Base-by-base conservation (phyloP, 2,888 invertebrate species). In the Erebia palarica region DNA sequence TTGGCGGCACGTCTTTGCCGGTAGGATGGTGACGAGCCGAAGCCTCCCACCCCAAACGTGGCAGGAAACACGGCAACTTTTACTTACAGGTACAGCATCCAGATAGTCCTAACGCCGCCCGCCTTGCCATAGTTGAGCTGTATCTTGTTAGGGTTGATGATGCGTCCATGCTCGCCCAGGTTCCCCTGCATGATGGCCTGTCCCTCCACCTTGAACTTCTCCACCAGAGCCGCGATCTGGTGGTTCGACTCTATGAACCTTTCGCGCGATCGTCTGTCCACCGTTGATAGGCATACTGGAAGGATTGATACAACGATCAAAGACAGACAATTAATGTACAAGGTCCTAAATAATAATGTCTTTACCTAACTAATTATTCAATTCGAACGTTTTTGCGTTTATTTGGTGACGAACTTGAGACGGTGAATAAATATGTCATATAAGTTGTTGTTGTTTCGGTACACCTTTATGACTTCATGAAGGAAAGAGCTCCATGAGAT, bases 191-290 rank as follows among this genome's bases (percentile, higher is more conserved):
- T 94, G 78, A 96, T 96, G 11, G 95, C 94, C 9, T 95, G 96
- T 0, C 98, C 98, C 87, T 98, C 98, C 49, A 96, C 88, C 82
- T 97, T 97, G 87, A 98, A 98, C 81, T 98, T 97, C 79, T 98
- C 98, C 0, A 98, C 98, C 16, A 99, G 88, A 0, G 97, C 97
- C 3, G 97, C 96, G 77, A 99, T 98, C 88, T 98, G 98, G 79
- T 97, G 97, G 84, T 98, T 98, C 1, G 98, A 99, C 84, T 98
- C 98, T 59, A 98, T 94, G 83, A 99, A 99, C 36, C 98, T 94
- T 83, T 99, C 98, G 14, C 98, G 94, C 0, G 98, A 98, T 77
- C 94, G 86, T 44, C 95, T 84, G 84, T 95, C 95, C 18, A 95
- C 95, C 1, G 95, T 95, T 70, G 95, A 95, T 16, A 95, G 84